Base-by-base conservation (phyloP, 2,888 invertebrate species). In the Cheilosia soror region DNA sequence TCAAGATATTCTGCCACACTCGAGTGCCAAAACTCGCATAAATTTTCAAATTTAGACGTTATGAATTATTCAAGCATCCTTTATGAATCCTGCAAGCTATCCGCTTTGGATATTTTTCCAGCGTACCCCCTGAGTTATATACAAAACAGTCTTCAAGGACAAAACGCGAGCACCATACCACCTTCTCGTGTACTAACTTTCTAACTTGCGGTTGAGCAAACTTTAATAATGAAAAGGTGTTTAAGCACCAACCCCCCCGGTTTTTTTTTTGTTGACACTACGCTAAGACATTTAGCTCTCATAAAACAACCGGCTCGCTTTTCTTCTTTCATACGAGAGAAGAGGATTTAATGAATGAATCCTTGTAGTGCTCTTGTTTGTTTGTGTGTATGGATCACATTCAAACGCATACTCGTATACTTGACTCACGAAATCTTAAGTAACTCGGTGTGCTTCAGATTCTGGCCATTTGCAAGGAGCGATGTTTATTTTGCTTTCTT, bases 21-120 rank as follows among this genome's bases (percentile, higher is more conserved):
- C 58, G 66, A 71, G 71, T 58, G 62, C 60, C 75, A 60, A 77
- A 72, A 85, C 72, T 81, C 66, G 85, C 85, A 85, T 85, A 85
- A 77, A 81, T 85, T 85, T 85, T 85, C 68, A 85, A 85, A 85
- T 85, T 85, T 77, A 80, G 85, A 85, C 72, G 68, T 77, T 85
- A 85, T 85, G 85, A 85, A 85, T 85, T 85, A 85, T 85, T 85
- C 85, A 85, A 33, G 76, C 60, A 77, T 81, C 72, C 72, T 72
- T 85, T 85, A 85, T 85, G 85, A 85, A 80, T 77, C 66, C 76
- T 76, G 71, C 55, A 80, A 73, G 66, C 77, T 73, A 83, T 73
- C 66, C 68, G 68, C 49, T 66, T 44, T 76, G 80, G 69, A 66
- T 84, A 71, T 84, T 75, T 75, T 68, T 47, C 42, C 25, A 66